Evolutionary conservation across 2,797 vertebrate species (phyloP), one percentile per base, ranked within the genome.

Genomic region (Scleropages formosus): DNA sequence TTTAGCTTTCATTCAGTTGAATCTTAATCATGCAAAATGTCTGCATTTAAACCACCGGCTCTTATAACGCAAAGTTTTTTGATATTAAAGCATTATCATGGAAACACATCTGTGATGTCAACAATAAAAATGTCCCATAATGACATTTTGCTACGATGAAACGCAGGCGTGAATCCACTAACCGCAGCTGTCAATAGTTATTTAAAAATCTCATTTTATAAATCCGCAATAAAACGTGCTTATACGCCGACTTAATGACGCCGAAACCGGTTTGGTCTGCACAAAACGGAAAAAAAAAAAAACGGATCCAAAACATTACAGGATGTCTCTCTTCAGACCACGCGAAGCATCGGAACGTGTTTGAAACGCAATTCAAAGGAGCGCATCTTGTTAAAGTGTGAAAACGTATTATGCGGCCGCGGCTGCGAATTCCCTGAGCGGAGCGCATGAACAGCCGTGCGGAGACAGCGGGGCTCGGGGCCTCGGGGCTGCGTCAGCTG

Each of bases 361-460:
- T 56, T 27, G 22, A n/a, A 49, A 56, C 11, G 26, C 53, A 9
- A 22, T n/a, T 66, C 31, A 20, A 31, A 75, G 56, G n/a, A 31
- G 68, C 20, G 10, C 8, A 6, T 44, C 74, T 75, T 27, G 20
- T 66, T 68, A 66, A 58, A 75, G 53, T 39, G 27, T 9, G 15
- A 47, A 46, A 66, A 8, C 15, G 56, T 58, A 59, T 75, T 24
- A 49, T n/a, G 20, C 51, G 51, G 53, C 13, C 12, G 27, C 27
- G 20, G 24, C 31, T 31, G 1, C 59, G 6, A 31, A 51, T 20
- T 47, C 75, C 65, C 67, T 22, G 18, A 56, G 75, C 59, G 49
- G 75, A 31, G 49, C 24, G 18, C 59, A 1, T 13, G 12, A 46
- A 39, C 75, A 24, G 68, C 22, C 20, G 68, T 27, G 59, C 59